These are phyloP conservation scores for Todus mexicanus DNA, from an alignment of 2,797 vertebrate genomes.

Conservation along the genomic window DNA sequence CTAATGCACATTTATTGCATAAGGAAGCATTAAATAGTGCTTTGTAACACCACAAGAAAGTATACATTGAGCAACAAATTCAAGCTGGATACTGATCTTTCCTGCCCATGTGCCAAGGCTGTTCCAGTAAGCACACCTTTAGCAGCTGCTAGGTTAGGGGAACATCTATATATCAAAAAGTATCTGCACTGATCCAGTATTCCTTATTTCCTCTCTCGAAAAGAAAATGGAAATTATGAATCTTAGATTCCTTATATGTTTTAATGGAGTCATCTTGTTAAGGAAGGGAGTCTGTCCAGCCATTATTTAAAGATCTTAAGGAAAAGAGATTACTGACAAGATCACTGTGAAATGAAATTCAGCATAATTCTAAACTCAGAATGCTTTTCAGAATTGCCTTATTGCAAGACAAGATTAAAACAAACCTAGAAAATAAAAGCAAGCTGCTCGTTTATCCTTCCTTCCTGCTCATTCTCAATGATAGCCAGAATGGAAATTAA, in stretches of 20 bases:
- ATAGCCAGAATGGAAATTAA: slow-evolving; percentile 34
- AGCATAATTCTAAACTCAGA: neutral
- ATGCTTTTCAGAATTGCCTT: neutral
- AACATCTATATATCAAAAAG: neutral
- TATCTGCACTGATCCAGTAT: neutral
- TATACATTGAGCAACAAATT: neutral
- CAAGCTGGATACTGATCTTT: neutral
- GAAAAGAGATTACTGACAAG: neutral
- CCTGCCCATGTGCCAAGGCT: neutral
- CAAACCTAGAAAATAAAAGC: neutral
- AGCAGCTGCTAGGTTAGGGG: neutral
- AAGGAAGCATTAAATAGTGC: neutral
- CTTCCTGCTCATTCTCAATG: neutral
- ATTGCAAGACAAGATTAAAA: neutral
- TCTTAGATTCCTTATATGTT: neutral
- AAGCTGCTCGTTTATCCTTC: neutral
- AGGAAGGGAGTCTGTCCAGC: neutral
- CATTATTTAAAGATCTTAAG: neutral
- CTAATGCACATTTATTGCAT: neutral
- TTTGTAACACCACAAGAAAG: neutral
- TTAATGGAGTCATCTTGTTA: neutral
- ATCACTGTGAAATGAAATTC: neutral
- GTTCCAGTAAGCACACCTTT: neutral
- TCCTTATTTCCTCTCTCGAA: neutral
- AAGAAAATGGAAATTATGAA: neutral